Conservation (phyloP, 1,140 invertebrate genomes). For the Sarcophaga bullata region DNA sequence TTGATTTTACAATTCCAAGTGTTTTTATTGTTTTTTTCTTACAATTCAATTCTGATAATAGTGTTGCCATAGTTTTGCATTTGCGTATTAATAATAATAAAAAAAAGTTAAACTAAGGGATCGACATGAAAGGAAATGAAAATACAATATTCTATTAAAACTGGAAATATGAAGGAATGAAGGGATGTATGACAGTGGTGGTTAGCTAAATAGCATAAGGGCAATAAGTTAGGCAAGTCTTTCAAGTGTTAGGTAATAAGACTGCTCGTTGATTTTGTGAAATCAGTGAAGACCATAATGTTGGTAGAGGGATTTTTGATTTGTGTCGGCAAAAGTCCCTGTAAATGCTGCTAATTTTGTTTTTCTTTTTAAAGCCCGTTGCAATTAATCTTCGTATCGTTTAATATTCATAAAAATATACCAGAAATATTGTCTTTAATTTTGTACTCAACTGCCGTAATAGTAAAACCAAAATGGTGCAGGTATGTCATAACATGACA, state of each 20-base stretch:
- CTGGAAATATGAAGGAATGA: neutral
- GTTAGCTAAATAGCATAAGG: too few species aligned
- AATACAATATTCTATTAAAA: neutral
- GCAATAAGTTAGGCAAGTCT: too few species aligned
- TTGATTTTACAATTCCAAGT: neutral
- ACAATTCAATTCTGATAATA: neutral
- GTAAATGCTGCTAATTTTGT: too few species aligned
- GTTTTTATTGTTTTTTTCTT: neutral
- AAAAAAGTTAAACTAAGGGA: neutral
- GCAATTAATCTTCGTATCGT: too few species aligned
- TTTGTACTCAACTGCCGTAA: neutral
- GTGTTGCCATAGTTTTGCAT: neutral
- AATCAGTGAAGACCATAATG: too few species aligned
- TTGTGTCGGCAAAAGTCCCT: too few species aligned
- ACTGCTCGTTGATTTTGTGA: too few species aligned
- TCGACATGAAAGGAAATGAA: neutral
- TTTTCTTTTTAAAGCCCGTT: too few species aligned
- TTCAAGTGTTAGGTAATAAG: too few species aligned
- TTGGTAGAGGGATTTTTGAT: too few species aligned
- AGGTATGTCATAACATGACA: neutral
- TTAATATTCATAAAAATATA: too few species aligned
- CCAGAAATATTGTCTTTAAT: neutral
- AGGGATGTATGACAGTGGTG: neutral
- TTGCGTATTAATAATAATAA: neutral
- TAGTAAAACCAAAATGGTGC: neutral